A percentile compares a stretch with the other conserved stretches of the same genome.
These are phyloP conservation scores for Philhelius pedissequus DNA, from an alignment of 2,888 invertebrate genomes.

Conservation along the genomic window DNA sequence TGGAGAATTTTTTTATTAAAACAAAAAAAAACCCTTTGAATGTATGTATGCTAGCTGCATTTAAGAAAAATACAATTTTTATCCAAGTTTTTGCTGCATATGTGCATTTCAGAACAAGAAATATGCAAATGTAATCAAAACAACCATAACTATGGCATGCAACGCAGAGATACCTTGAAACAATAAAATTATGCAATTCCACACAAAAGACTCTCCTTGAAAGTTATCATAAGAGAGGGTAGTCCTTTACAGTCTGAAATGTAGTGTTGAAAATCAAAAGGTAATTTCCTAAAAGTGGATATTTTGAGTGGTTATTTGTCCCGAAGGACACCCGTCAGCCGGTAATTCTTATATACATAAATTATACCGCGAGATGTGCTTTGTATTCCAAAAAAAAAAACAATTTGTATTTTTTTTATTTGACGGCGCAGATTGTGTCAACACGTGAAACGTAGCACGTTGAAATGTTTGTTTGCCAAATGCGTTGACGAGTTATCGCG, in stretches of 20 bases:
- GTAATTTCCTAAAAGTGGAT: too few relatives aligned
- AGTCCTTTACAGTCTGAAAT: background rate
- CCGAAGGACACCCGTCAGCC: too few relatives aligned
- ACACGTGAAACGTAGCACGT: too few relatives aligned
- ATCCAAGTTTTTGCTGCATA: background rate
- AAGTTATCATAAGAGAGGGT: background rate
- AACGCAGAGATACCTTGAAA: background rate
- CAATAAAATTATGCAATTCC: conserved; percentile 37
- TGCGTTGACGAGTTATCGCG: too few relatives aligned
- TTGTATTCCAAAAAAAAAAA: too few relatives aligned
- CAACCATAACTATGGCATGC: background rate
- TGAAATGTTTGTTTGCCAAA: too few relatives aligned
- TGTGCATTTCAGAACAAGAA: background rate
- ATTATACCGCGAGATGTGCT: too few relatives aligned
- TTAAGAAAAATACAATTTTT: background rate
- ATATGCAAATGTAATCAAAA: conserved; percentile 30
- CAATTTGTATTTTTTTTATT: too few relatives aligned
- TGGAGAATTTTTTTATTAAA: background rate
- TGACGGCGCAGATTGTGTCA: too few relatives aligned
- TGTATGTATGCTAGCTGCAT: background rate
- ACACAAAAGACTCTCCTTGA: background rate
- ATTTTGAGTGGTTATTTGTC: background rate
- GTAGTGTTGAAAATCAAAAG: background rate
- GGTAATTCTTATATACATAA: too few relatives aligned
- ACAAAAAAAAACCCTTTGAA: background rate